Percentiles rank a stretch among this genome's conserved stretches.
phyloP scores from a whole-genome alignment of 1,140 invertebrate species.

The Musca vetustissima region DNA sequence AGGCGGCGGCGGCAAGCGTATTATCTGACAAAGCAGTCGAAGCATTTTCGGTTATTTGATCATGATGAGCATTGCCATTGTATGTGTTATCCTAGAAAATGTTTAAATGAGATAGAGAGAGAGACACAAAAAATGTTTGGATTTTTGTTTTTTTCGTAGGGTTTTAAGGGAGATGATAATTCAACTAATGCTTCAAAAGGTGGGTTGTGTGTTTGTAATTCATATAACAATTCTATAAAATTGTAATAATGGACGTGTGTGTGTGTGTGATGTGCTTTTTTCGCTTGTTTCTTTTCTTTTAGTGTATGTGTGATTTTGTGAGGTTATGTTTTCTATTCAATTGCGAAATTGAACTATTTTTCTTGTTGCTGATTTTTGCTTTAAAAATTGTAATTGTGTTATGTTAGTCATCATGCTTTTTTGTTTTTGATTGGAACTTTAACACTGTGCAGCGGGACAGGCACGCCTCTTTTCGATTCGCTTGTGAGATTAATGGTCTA shows the following conservation, averaged over 20 bases:
- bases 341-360: too few species aligned
- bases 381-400: background rate
- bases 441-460: background rate
- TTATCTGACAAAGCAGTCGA: conserved; percentile 6
- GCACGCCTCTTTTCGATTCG: too few species aligned
- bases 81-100: conserved; percentile 25
- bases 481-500: background rate
- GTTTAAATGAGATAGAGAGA: conserved; percentile 28
- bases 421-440: background rate
- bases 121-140: conserved; percentile 28
- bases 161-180: conserved; percentile 3
- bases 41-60: conserved; percentile 17
- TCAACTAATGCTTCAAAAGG: background rate
- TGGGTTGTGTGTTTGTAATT: background rate
- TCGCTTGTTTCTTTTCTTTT: too few species aligned
- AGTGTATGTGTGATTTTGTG: too few species aligned
- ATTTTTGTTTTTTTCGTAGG: conserved; percentile 44
- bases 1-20: background rate
- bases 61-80: conserved; percentile 31
- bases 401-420: conserved; percentile 3
- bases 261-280: conserved; percentile 2
- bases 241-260: background rate
- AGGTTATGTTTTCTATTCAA: too few species aligned
- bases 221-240: too few species aligned
- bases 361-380: too few species aligned